A percentile compares a stretch with the other conserved stretches of the same genome.
Conservation (phyloP, 1,140 invertebrate species). For the Pomacea maculata region DNA sequence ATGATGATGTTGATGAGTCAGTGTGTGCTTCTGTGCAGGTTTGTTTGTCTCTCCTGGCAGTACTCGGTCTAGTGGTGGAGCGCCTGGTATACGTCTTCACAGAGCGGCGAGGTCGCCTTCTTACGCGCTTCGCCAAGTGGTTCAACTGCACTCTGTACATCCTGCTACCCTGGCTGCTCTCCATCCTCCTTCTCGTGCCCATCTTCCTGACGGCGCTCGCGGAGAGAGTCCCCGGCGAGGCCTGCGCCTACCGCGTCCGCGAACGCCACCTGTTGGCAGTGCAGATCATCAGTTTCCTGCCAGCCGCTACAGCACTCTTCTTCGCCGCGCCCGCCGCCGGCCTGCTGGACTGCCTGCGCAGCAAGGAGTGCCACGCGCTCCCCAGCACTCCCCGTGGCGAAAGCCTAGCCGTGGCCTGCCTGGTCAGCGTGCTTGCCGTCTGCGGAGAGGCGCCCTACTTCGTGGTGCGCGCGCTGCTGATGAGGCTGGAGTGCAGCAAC, state of each 20-base stretch:
- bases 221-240: conserved; percentile 8
- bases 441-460: conserved; percentile 37
- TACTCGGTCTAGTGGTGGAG: conserved; percentile 28
- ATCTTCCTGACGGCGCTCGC: conserved; percentile 22
- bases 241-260: conserved; percentile 28
- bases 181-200: conserved; percentile 26
- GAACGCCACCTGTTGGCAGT: conserved; percentile 25
- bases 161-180: conserved; percentile 32
- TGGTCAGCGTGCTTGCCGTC: conserved; percentile 30
- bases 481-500: conserved; percentile 32
- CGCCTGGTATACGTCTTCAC: conserved; percentile 34
- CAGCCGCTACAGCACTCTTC: conserved; percentile 26
- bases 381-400: conserved; percentile 31
- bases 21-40: conserved; percentile 7
- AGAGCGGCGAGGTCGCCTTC: conserved; percentile 6
- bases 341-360: conserved; percentile 27
- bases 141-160: conserved; percentile 25
- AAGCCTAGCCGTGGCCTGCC: conserved; percentile 23
- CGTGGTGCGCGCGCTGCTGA: conserved; percentile 34
- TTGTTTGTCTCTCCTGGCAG: conserved; percentile 27
- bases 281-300: conserved; percentile 29
- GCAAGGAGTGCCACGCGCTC: conserved; percentile 23
- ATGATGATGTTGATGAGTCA: background rate
- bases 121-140: conserved; percentile 16
- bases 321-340: conserved; percentile 27